Percentiles rank a stretch among this genome's conserved stretches.
phyloP scores from a whole-genome alignment of 2,888 invertebrate species.

The Drosophila pseudotakahashii region DNA sequence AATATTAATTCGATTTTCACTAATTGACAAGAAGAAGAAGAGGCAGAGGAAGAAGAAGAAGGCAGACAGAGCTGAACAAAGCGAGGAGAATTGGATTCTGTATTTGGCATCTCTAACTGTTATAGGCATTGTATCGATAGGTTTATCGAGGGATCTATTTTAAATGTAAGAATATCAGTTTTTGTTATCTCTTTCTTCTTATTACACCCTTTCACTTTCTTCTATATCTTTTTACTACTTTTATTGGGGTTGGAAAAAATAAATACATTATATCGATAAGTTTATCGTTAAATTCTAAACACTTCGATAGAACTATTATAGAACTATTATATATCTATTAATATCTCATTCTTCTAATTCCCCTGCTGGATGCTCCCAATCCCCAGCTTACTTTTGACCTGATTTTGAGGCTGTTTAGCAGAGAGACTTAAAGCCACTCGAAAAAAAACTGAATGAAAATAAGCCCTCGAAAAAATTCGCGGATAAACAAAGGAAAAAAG shows the following conservation, averaged over 20 bases:
- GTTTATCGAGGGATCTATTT: background rate
- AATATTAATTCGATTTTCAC: slow-evolving; percentile 79
- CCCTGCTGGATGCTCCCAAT: slow-evolving; percentile 4
- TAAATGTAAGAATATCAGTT: too few relatives aligned
- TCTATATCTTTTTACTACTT: too few relatives aligned
- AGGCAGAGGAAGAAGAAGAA: background rate
- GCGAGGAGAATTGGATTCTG: background rate
- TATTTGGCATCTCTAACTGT: background rate
- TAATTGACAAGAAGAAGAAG: slow-evolving; percentile 68
- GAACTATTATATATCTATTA: too few relatives aligned
- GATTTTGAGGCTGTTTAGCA: slow-evolving; percentile 8
- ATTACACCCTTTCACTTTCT: background rate
- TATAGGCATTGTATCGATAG: background rate
- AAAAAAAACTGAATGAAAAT: background rate
- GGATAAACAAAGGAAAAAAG: slow-evolving; percentile 20
- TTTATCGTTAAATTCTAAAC: too few relatives aligned
- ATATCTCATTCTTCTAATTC: too few relatives aligned
- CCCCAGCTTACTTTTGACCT: slow-evolving; percentile 28
- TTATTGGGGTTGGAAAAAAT: background rate
- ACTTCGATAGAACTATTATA: too few relatives aligned
- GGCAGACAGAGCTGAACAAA: slow-evolving; percentile 19
- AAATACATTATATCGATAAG: too few relatives aligned
- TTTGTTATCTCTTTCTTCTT: background rate
- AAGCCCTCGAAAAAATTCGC: slow-evolving; percentile 2
- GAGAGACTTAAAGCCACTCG: slow-evolving; percentile 17